Percentiles rank a stretch among this genome's conserved stretches.
These are phyloP conservation scores for Steinernema hermaphroditum DNA, from an alignment of 2,888 invertebrate species.

Conservation along the genomic window DNA sequence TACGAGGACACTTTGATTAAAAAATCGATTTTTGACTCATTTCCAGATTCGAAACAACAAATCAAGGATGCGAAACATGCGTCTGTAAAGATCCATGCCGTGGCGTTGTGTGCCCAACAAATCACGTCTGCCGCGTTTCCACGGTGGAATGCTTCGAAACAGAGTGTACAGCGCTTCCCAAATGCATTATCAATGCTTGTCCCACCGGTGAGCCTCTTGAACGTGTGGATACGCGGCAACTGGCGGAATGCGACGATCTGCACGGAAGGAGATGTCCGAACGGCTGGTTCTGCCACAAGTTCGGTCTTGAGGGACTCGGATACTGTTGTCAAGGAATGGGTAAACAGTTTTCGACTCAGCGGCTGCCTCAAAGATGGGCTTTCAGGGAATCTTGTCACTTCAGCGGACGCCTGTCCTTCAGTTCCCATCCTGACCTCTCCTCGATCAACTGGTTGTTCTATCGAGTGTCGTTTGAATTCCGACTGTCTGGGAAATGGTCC, in stretches of 20 bases:
- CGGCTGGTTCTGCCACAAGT: constrained; percentile 53
- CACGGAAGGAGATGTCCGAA: constrained; percentile 50
- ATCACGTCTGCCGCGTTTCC: constrained; percentile 53
- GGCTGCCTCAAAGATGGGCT: not conserved
- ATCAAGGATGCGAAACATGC: constrained; percentile 60
- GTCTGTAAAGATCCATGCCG: constrained; percentile 56
- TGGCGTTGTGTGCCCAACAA: constrained; percentile 53
- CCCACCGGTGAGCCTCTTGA: constrained; percentile 49
- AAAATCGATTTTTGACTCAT: too few species aligned
- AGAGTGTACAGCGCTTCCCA: constrained; percentile 45
- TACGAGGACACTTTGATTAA: too few species aligned
- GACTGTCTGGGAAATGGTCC: constrained; percentile 46
- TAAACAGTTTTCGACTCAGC: not conserved
- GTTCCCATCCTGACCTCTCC: constrained; percentile 34
- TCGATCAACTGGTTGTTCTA: not conserved
- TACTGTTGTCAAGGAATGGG: constrained; percentile 56
- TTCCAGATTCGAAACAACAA: constrained; percentile 42
- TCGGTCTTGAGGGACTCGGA: constrained; percentile 51
- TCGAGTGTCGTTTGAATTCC: constrained; percentile 43
- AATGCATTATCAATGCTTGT: constrained; percentile 45
- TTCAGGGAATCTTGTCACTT: constrained; percentile 32
- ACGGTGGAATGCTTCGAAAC: constrained; percentile 45
- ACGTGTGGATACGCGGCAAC: constrained; percentile 36
- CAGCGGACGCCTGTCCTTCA: constrained; percentile 38
- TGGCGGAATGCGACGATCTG: constrained; percentile 46